Conservation (phyloP, 2,888 invertebrate species). For the Neuroscelio doddi region DNA sequence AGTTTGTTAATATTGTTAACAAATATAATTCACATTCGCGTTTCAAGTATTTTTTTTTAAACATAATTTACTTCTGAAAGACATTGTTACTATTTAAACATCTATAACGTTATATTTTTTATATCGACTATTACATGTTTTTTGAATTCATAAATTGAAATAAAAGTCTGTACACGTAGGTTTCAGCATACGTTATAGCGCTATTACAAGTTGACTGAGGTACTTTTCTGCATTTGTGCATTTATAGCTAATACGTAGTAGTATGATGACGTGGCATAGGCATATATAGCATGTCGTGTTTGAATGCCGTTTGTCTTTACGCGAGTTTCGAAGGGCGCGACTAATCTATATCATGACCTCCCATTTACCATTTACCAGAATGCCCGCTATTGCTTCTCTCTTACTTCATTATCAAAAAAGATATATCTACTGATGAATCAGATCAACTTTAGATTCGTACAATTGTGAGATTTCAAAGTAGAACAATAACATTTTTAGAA, state of each 20-base stretch:
- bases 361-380: slow-evolving; percentile 39
- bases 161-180: slow-evolving; percentile 6
- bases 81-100: too few species aligned
- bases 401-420: slow-evolving; percentile 7
- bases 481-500: too few species aligned
- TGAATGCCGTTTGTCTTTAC: slow-evolving; percentile 44
- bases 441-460: slow-evolving; percentile 30
- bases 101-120: too few species aligned
- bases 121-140: too few species aligned
- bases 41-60: too few species aligned
- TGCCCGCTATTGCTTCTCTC: slow-evolving; percentile 28
- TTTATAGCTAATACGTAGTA: slow-evolving; percentile 22
- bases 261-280: slow-evolving; percentile 36
- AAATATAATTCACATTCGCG: too few species aligned
- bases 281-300: slow-evolving; percentile 37
- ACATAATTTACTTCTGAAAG: too few species aligned
- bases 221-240: slow-evolving; percentile 37
- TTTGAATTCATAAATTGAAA: not conserved
- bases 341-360: slow-evolving; percentile 47
- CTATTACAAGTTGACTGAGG: slow-evolving; percentile 18
- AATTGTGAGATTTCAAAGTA: too few species aligned
- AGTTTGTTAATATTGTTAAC: too few species aligned
- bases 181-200: not conserved
- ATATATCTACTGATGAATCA: slow-evolving; percentile 8
- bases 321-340: slow-evolving; percentile 47